These are phyloP conservation scores for Drosophila equinoxialis DNA, from an alignment of 1,140 invertebrate genomes.

Conservation along the genomic window DNA sequence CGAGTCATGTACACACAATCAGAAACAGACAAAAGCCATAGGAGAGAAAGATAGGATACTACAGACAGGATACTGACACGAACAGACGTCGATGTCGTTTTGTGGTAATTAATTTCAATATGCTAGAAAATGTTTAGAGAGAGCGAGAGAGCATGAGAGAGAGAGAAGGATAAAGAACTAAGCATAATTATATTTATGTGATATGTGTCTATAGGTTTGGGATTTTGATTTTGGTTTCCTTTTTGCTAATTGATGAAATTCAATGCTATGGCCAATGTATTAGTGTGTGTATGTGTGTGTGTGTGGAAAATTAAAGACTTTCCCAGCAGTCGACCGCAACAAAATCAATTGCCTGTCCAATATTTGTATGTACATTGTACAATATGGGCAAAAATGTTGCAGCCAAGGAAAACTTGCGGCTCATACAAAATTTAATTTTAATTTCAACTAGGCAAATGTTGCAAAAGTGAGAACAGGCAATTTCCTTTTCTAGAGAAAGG, in stretches of 20 bases:
- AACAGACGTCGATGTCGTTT: slow-evolving; percentile 50
- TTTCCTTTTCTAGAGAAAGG: slow-evolving; percentile 46
- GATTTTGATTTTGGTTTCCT: slow-evolving; percentile 47
- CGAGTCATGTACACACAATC: slow-evolving; percentile 1
- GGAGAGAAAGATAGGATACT: not conserved
- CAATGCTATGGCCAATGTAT: slow-evolving; percentile 21
- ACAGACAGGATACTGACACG: slow-evolving; percentile 45
- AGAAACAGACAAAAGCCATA: slow-evolving; percentile 12
- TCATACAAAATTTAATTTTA: slow-evolving; percentile 77
- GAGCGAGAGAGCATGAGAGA: too few relatives aligned
- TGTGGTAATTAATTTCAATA: slow-evolving; percentile 78
- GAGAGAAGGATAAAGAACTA: not conserved
- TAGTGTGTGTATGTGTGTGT: not conserved
- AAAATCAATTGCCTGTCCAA: slow-evolving; percentile 67
- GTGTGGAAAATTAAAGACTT: slow-evolving; percentile 12
- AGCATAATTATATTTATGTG: slow-evolving; percentile 75
- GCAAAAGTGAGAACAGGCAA: slow-evolving; percentile 67
- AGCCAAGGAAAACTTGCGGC: slow-evolving; percentile 28
- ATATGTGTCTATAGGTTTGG: slow-evolving; percentile 41
- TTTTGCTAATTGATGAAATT: slow-evolving; percentile 61
- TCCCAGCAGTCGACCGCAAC: slow-evolving; percentile 35
- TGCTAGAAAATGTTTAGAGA: slow-evolving; percentile 47
- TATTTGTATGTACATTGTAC: slow-evolving; percentile 4
- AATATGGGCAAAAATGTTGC: not conserved
- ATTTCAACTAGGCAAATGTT: slow-evolving; percentile 63